Base-by-base conservation (phyloP, 2,888 invertebrate genomes). In the Eustalomyia histrio region DNA sequence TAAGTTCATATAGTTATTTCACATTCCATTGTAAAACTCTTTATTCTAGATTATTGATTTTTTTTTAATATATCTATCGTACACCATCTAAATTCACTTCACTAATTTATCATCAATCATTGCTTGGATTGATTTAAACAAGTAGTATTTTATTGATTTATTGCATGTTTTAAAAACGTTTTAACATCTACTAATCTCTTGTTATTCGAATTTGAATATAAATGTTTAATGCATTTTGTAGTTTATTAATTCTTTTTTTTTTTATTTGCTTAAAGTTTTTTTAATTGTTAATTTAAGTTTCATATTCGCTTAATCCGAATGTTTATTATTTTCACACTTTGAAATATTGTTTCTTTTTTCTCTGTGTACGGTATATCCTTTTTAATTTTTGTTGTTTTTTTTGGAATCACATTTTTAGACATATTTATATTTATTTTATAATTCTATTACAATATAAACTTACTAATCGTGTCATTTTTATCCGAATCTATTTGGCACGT, bases 401-500 rank as follows among this genome's bases (percentile, higher is more conserved):
- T 10, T 21, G 12, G 16, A 47, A 47, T 6, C 58, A 43, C 52
- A 71, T 39, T 63, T n/a, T 39, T 35, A n/a, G 1, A 35, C 21
- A 43, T 43, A 43, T 43, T 12, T 43, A 18, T 58, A n/a, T 79
- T 67, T 39, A 5, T 50, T 52, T 60, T 18, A 57, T n/a, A 7
- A 3, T 55, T 78, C 50, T 2, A 43, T 2, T 50, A 63, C 29
- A 29, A 29, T 29, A 29, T 16, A 57, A 83, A 87, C 88, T 88
- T 88, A 88, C 88, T 86, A 88, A 86, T 86, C 86, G 87, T 87
- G 85, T 88, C 88, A 87, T 88, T 72, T 69, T 64, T 63, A 35
- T 81, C 64, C 73, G 81, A 55, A 60, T 73, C 63, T 76, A 68
- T 69, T 58, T 81, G 75, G 63, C 73, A 68, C 83, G 83, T 84